Conservation (phyloP, 1,140 invertebrate species). For the Microplitis mediator region DNA sequence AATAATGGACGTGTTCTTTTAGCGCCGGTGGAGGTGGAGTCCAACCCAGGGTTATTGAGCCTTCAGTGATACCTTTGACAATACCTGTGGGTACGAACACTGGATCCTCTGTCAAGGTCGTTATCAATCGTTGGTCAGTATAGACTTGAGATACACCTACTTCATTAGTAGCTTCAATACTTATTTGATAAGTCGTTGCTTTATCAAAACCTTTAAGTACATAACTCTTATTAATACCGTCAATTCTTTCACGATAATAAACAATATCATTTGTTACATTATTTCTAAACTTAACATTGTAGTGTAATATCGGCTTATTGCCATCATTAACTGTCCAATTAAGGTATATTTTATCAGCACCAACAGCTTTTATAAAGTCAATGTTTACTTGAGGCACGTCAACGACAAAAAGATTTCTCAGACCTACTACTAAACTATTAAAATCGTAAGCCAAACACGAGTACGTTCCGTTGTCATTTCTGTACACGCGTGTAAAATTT, state of each 20-base stretch:
- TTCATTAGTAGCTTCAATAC: constrained; percentile 63
- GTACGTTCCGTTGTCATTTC: constrained; percentile 74
- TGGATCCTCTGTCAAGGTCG: constrained; percentile 73
- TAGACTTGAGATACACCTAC: constrained; percentile 61
- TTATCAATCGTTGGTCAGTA: constrained; percentile 63
- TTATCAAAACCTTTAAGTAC: constrained; percentile 68
- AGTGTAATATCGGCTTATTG: constrained; percentile 73
- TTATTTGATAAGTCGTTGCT: constrained; percentile 68
- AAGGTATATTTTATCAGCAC: constrained; percentile 74
- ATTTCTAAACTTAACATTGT: constrained; percentile 69
- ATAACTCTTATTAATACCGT: constrained; percentile 67
- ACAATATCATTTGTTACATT: constrained; percentile 63
- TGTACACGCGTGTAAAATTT: constrained; percentile 63
- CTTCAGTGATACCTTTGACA: constrained; percentile 77
- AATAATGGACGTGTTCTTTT: constrained; percentile 76
- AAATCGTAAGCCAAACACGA: constrained; percentile 60
- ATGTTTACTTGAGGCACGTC: constrained; percentile 75
- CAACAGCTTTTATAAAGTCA: constrained; percentile 77
- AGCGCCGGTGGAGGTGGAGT: constrained; percentile 69
- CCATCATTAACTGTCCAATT: constrained; percentile 84
- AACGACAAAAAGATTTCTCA: constrained; percentile 67
- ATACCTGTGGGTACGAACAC: constrained; percentile 77
- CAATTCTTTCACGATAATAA: constrained; percentile 64
- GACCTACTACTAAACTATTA: constrained; percentile 43
- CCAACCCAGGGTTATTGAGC: constrained; percentile 81